Evolutionary conservation across 2,888 invertebrate genomes (phyloP).

Genomic region (Mamestra brassicae): DNA sequence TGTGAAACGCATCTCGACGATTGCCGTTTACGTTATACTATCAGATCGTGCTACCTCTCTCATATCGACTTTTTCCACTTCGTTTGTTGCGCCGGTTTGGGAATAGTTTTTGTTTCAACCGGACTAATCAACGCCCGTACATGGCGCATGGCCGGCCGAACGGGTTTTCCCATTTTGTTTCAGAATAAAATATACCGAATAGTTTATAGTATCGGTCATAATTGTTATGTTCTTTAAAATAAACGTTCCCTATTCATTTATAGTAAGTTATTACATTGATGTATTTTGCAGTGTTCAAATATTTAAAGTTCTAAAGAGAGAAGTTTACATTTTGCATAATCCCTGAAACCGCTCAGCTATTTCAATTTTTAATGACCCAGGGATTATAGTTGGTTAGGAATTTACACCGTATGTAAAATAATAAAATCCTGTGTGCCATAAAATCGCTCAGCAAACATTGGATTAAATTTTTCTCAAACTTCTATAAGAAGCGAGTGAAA

Average conservation of each 20-base stretch:
- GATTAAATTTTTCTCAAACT: neutral
- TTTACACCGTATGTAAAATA: conserved; percentile 18
- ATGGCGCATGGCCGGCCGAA: conserved; percentile 80
- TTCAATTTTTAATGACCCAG: conserved; percentile 37
- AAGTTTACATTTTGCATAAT: conserved; percentile 49
- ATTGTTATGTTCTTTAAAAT: conserved; percentile 65
- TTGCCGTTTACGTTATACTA: conserved; percentile 87
- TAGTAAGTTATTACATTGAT: conserved; percentile 39
- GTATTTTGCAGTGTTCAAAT: conserved; percentile 43
- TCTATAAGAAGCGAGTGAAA: neutral
- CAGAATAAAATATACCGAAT: conserved; percentile 73
- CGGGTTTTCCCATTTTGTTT: conserved; percentile 77
- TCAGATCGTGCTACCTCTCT: conserved; percentile 82
- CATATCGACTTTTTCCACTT: conserved; percentile 90
- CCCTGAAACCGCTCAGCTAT: conserved; percentile 39
- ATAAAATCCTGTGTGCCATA: conserved; percentile 3
- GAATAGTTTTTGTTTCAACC: conserved; percentile 89
- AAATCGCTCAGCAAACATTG: conserved; percentile 9
- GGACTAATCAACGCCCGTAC: conserved; percentile 88
- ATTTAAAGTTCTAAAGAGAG: conserved; percentile 39
- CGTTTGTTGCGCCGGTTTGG: conserved; percentile 87
- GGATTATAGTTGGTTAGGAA: conserved; percentile 22
- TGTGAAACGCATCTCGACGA: conserved; percentile 87
- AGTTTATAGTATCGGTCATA: conserved; percentile 66
- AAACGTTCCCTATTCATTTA: conserved; percentile 42